Evolutionary conservation across 92 coral and sea anemone species (phyloP).

Genomic region (Zoanthus gigantus): DNA sequence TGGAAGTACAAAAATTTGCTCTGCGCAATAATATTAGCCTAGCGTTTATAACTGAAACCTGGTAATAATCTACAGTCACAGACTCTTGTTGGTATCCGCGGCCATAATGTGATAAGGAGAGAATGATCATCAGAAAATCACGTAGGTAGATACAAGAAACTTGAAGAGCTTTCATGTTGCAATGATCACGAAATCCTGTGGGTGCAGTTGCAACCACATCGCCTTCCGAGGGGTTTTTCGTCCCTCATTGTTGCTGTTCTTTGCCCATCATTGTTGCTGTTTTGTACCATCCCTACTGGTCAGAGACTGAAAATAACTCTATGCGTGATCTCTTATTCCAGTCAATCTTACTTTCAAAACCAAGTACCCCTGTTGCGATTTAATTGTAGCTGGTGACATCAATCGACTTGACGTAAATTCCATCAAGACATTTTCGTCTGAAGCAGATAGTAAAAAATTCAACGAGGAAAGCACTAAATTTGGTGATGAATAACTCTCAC

Average conservation of each 20-base stretch:
- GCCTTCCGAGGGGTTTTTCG: constrained; percentile 37
- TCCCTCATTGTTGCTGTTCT: constrained; percentile 35
- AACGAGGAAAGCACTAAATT: too few relatives aligned
- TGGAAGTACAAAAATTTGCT: constrained; percentile 28
- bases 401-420: too few relatives aligned
- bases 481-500: too few relatives aligned
- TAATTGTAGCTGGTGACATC: too few relatives aligned
- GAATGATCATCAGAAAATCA: constrained; percentile 41
- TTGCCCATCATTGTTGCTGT: neutral
- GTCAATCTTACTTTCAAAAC: constrained; percentile 55
- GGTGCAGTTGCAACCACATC: constrained; percentile 41
- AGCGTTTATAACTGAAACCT: constrained; percentile 53
- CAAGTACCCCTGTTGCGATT: constrained; percentile 51
- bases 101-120: constrained; percentile 26
- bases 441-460: too few relatives aligned
- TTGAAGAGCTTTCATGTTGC: constrained; percentile 51
- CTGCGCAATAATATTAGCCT: constrained; percentile 30
- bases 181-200: constrained; percentile 51
- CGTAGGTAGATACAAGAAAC: constrained; percentile 45
- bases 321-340: constrained; percentile 56
- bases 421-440: too few relatives aligned
- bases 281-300: constrained; percentile 30
- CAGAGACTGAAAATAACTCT: constrained; percentile 13
- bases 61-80: constrained; percentile 40
- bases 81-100: constrained; percentile 40